A percentile compares a stretch with the other conserved stretches of the same genome.
Conservation (phyloP, 1,140 invertebrate genomes). For the Trypoxylus dichotomus region DNA sequence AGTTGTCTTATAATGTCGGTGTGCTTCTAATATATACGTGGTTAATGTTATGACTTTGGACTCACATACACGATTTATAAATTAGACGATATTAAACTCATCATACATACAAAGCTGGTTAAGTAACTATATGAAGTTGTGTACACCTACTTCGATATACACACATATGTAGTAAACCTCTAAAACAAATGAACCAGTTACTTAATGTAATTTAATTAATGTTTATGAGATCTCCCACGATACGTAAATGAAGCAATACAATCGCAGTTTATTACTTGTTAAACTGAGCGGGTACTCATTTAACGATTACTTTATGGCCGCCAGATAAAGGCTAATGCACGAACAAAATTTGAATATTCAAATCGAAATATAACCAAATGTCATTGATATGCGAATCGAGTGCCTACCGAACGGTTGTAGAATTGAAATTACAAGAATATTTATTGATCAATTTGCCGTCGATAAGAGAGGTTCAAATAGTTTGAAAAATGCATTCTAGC, state of each 20-base stretch:
- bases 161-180: background rate
- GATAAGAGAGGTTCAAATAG: background rate
- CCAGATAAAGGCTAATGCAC: slow-evolving; percentile 5
- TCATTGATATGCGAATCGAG: background rate
- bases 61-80: no score
- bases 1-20: no score
- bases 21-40: no score
- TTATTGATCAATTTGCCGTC: background rate
- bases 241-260: slow-evolving; percentile 20
- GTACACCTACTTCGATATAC: background rate
- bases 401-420: background rate
- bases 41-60: no score
- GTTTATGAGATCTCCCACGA: background rate
- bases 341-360: slow-evolving; percentile 20
- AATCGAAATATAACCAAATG: background rate
- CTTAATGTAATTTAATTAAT: background rate
- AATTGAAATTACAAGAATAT: background rate
- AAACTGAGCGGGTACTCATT: background rate
- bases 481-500: background rate
- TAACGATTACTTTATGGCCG: background rate
- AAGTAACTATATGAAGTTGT: no score
- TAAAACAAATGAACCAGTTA: background rate
- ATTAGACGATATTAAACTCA: no score
- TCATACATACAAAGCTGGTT: no score
- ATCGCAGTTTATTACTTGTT: background rate